Conservation (phyloP, 2,113 vertebrate genomes). For the Toxostoma redivivum region DNA sequence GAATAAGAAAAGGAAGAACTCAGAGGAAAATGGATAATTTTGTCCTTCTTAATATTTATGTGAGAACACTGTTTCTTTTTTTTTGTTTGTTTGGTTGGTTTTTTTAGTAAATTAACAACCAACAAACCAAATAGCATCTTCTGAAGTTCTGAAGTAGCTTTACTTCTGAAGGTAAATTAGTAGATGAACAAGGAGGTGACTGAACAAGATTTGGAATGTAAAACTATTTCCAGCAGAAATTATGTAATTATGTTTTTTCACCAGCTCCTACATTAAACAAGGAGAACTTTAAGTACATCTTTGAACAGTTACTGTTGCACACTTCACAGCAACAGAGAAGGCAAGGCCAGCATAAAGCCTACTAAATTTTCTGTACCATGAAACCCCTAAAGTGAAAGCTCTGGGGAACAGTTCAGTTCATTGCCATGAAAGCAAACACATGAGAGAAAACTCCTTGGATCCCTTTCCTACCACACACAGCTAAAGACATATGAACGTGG, state of each 20-base stretch:
- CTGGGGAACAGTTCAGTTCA: not conserved
- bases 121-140: not conserved
- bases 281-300: not conserved
- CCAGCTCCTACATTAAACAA: not conserved
- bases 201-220: not conserved
- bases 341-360: slow-evolving; percentile 12
- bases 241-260: not conserved
- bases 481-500: not conserved
- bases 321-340: not conserved
- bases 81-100: not conserved
- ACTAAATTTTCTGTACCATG: not conserved
- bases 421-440: slow-evolving; percentile 6
- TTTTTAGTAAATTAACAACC: not conserved
- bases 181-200: not conserved
- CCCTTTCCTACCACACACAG: slow-evolving; percentile 39
- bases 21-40: not conserved
- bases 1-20: not conserved
- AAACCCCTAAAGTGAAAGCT: not conserved
- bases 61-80: not conserved
- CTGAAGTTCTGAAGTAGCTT: not conserved
- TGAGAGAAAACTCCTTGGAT: slow-evolving; percentile 18
- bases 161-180: not conserved
- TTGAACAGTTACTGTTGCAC: not conserved
- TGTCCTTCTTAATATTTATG: not conserved
- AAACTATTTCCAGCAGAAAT: not conserved